Base-by-base conservation (phyloP, 2,888 invertebrate species). In the Caenorhabditis panamensis region DNA sequence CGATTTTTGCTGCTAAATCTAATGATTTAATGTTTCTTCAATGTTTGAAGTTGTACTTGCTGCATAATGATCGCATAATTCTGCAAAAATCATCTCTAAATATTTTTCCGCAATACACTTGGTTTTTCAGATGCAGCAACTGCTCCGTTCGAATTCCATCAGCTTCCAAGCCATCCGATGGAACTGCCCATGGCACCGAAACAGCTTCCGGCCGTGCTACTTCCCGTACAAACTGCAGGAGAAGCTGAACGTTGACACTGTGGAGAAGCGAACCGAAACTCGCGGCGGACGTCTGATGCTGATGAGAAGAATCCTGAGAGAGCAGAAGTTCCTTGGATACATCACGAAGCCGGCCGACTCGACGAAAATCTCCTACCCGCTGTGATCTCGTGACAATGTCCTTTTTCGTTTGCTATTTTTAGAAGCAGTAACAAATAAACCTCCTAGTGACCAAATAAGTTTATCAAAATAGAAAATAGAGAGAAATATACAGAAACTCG, bases 101-200 rank as follows among this genome's bases (percentile, higher is more conserved):
- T 26, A 8, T 47, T 47, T 28, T 28, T 47, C 44, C 5, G 36
- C 11, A 36, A 36, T 22, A 18, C n/a, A 18, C 9, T 11, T 8
- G 1, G 22, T 53, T 31, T 16, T 41, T 64, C 75, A 75, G 69
- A 81, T 82, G 75, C 69, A 78, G 41, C 77, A 61, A 51, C 51
- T 79, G 47, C 66, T 80, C 13, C 68, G 69, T 18, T 18, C 56
- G 28, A 64, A 76, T 24, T n/a, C 66, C 0, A 37, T 84, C 5
- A 64, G 31, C 16, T 69, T 78, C 24, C 64, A 79, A 54, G 49
- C 87, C 5, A 82, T 89, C 47, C 87, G 89, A 44, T 86, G 84
- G 85, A 89, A 89, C 67, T 89, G 89, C 58, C 89, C 89, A 6
- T 89, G 89, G 89, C 88, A 88, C 58, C 69, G 89, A 47, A 87